Base-by-base conservation (phyloP, 2,113 vertebrate species). In the Myotis brandtii region DNA sequence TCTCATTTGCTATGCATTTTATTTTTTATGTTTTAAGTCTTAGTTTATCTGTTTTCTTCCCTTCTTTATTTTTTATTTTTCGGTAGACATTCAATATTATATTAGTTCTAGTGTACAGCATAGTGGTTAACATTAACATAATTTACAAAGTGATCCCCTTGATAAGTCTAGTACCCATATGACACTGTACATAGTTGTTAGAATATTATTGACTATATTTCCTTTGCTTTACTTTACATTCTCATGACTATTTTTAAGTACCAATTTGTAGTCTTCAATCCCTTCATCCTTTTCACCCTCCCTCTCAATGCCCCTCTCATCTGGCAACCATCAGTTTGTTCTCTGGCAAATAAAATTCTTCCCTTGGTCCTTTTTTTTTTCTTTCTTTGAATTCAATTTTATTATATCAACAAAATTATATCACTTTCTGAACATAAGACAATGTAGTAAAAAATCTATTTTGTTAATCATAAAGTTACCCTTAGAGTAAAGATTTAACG, bases 381-480 rank as follows among this genome's bases (percentile, higher is more conserved):
- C 5, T 17, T 50, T 6, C 4, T 67, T n/a, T 37, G 16, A 83
- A 56, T 59, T 83, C 6, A 56, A 54, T 21, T 48, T 81, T 50
- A 75, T 80, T 92, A 90, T 59, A 43, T 86, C 18, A 91, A 82
- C 25, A 69, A 69, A 97, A 92, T 62, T 54, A 43, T 18, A 85
- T 69, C 9, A 50, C 72, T 73, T 95, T 93, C 25, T 92, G 12
- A 95, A 77, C 43, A 64, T 54, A 93, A 92, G 86, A 70, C 11
- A 8, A 80, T 75, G 5, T 30, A 27, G 82, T 5, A 83, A 93
- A 94, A 76, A 50, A 67, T 52, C 13, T 46, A 6, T 85, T 59
- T 82, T 64, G 20, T 72, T 92, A 43, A 80, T 66, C 27, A 30
- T n/a, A 23, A 94, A 40, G 16, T 95, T 84, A 66, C 4, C 16